A percentile compares a stretch with the other conserved stretches of the same genome.
These are phyloP conservation scores for Neolamprologus brichardi DNA, from an alignment of 2,113 vertebrate genomes.

Conservation along the genomic window DNA sequence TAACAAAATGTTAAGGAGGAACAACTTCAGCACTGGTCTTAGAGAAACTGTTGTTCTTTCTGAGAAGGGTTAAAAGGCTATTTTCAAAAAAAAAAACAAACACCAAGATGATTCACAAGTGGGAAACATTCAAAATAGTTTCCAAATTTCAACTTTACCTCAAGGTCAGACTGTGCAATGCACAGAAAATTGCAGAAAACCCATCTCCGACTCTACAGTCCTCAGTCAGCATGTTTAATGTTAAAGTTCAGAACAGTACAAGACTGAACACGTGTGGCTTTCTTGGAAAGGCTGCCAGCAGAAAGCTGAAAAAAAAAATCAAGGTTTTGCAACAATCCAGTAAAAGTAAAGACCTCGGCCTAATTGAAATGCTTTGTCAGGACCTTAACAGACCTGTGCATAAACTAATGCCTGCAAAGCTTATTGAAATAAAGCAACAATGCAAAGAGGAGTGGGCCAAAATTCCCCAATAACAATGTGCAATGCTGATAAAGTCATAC, in stretches of 20 bases:
- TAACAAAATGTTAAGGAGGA: neutral
- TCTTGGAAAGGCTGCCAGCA: neutral
- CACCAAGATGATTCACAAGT: neutral
- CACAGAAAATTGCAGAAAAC: neutral
- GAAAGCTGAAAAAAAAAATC: neutral
- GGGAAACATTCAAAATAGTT: accelerated
- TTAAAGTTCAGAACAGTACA: neutral
- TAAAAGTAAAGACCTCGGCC: neutral
- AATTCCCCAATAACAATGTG: neutral
- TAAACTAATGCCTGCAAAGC: neutral
- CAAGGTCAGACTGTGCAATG: neutral
- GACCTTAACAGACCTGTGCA: neutral
- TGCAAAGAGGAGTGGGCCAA: neutral
- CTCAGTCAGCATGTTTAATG: neutral
- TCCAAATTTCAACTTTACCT: neutral
- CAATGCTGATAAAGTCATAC: neutral
- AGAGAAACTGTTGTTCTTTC: neutral
- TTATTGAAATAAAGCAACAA: neutral
- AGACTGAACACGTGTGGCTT: neutral
- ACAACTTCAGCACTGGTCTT: accelerated
- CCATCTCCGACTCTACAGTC: neutral
- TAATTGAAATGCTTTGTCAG: neutral
- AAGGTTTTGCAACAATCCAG: neutral
- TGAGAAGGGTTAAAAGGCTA: neutral
- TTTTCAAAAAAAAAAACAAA: accelerated